Evolutionary conservation across 2,113 vertebrate genomes (phyloP), one percentile per base, ranked within the genome.

Genomic region (Hippocampus guttulatus): DNA sequence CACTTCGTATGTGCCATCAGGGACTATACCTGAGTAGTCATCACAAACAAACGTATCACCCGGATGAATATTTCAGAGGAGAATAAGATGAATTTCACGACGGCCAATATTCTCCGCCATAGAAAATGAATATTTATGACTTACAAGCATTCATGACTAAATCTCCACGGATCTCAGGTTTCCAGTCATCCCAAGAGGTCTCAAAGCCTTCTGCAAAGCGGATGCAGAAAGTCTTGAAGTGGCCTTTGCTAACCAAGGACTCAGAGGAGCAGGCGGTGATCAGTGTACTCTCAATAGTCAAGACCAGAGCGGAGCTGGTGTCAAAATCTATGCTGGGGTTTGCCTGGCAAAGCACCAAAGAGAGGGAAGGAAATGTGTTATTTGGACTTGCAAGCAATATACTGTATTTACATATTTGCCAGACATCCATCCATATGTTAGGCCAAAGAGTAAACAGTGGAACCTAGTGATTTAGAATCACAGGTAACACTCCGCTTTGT

Each of bases 151-250:
- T 99, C 94, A 99, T 98, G 76, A 98, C 94, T 27, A 96, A 83
- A 70, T 98, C 97, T 38, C 94, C 94, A 78, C 94, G 92, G 64
- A 96, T 74, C 89, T 98, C 97, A 43, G 97, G 97, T 73, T 98
- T 98, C 97, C 97, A 99, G 88, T 99, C 97, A 64, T 99, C 97
- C 97, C 97, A 99, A 2, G 95, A 93, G 3, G 95, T 98, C 90
- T 99, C 97, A 83, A 98, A 99, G 71, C 97, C 97, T 82, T 99
- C 97, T 23, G 97, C 97, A 73, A 99, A 99, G 75, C 97, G 96
- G 68, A 99, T 96, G 76, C 97, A 99, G 87, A 99, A 99, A 84
- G 97, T 98, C 90, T 99, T 99, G 85, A 99, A 99, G 85, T 99
- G 97, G 3, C 97, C 97, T 92, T 99, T 99, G 91, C 97, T 99